Conservation (phyloP, 2,888 invertebrate genomes). For the Lamellibrachia columna region DNA sequence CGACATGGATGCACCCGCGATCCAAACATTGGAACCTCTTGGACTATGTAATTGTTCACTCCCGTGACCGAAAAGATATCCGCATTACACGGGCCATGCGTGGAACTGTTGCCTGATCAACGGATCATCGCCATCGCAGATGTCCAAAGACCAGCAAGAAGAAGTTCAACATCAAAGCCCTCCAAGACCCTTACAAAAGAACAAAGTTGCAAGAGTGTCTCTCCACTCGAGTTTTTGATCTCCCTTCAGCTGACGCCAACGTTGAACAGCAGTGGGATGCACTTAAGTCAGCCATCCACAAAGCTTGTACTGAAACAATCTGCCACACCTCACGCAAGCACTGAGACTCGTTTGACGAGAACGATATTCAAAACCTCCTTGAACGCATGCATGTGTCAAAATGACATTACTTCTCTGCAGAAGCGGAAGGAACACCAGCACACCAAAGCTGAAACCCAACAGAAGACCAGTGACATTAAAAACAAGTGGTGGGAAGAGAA, state of each 20-base stretch:
- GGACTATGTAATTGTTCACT: not conserved
- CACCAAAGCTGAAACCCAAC: not conserved
- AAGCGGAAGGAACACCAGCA: not conserved
- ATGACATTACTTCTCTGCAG: not conserved
- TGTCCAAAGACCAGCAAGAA: not conserved
- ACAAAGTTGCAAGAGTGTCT: not conserved
- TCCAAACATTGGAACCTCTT: conserved; percentile 18
- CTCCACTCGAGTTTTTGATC: not conserved
- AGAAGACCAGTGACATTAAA: not conserved
- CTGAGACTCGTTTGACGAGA: not conserved
- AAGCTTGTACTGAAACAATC: not conserved
- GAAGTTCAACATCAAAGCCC: not conserved
- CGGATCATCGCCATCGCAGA: not conserved
- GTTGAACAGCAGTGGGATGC: not conserved
- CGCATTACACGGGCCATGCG: not conserved
- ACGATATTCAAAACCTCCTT: not conserved
- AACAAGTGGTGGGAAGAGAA: not conserved
- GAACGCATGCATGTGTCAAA: not conserved
- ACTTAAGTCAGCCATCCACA: not conserved
- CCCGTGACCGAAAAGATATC: not conserved
- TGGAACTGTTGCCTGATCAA: not conserved
- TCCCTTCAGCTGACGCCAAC: not conserved
- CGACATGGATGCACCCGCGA: conserved; percentile 19
- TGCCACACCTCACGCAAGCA: not conserved
- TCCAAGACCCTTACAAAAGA: not conserved